Evolutionary conservation across 2,113 vertebrate species (phyloP).

Genomic region (Gambusia holbrooki): DNA sequence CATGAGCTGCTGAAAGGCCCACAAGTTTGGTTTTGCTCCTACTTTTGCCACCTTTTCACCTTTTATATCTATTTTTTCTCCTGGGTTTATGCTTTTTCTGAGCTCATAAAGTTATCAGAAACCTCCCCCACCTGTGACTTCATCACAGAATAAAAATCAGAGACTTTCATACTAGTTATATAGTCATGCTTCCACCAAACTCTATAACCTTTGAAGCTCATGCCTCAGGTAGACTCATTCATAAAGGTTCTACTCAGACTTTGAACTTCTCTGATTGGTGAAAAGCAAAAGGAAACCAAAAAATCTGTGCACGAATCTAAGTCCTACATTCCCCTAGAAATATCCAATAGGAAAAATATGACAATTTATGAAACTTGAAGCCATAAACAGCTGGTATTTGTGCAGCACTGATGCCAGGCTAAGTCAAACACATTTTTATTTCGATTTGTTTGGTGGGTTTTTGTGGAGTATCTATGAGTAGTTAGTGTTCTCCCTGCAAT

Average conservation of each 20-base stretch:
- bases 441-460: not conserved
- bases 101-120: not conserved
- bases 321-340: not conserved
- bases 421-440: not conserved
- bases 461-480: not conserved
- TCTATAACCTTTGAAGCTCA: constrained; percentile 6
- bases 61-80: not conserved
- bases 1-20: not conserved
- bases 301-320: not conserved
- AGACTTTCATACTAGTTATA: constrained; percentile 2
- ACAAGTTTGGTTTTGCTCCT: not conserved
- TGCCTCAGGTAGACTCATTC: constrained; percentile 8
- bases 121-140: constrained; percentile 1
- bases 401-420: too few relatives aligned
- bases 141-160: not conserved
- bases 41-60: not conserved
- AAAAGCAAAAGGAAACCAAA: not conserved
- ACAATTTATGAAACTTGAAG: not conserved
- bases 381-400: not conserved
- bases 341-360: not conserved
- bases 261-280: constrained; percentile 4
- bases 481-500: not conserved
- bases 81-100: not conserved
- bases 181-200: not conserved
- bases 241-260: not conserved